A percentile compares a stretch with the other conserved stretches of the same genome.
Evolutionary conservation across 1,140 invertebrate species (phyloP).

Genomic region (Drosophila grimshawi): DNA sequence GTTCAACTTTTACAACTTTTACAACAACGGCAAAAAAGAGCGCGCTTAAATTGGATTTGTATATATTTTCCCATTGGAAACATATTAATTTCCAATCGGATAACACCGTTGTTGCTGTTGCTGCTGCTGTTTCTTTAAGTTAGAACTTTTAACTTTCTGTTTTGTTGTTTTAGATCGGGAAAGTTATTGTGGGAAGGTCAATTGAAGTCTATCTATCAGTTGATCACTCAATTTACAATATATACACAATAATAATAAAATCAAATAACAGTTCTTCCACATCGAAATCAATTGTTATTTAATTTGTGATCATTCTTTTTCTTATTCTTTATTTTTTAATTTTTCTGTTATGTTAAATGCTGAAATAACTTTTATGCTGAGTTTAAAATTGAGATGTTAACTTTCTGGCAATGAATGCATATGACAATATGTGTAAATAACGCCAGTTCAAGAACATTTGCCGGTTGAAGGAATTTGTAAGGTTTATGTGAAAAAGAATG

Average conservation of each 20-base stretch:
- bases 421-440: constrained; percentile 16
- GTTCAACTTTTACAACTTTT: constrained; percentile 59
- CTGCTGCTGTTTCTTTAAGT: not conserved
- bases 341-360: not conserved
- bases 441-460: constrained; percentile 10
- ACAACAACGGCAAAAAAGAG: constrained; percentile 50
- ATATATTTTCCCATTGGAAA: not conserved
- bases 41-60: constrained; percentile 53
- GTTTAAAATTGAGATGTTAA: constrained; percentile 21
- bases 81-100: not conserved
- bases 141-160: constrained; percentile 1
- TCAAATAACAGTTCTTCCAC: constrained; percentile 23
- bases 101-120: not conserved
- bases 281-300: constrained; percentile 46
- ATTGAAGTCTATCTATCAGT: constrained; percentile 33
- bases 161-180: not conserved
- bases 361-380: constrained; percentile 7
- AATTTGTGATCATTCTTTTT: constrained; percentile 22
- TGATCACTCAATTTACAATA: constrained; percentile 43
- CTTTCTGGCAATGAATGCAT: constrained; percentile 8
- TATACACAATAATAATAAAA: constrained; percentile 35
- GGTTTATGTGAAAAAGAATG: no score
- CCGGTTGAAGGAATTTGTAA: not conserved
- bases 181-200: constrained; percentile 17
- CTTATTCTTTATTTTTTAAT: not conserved